Conservation (phyloP, 1,140 invertebrate genomes). For the Drosophila malerkotliana region DNA sequence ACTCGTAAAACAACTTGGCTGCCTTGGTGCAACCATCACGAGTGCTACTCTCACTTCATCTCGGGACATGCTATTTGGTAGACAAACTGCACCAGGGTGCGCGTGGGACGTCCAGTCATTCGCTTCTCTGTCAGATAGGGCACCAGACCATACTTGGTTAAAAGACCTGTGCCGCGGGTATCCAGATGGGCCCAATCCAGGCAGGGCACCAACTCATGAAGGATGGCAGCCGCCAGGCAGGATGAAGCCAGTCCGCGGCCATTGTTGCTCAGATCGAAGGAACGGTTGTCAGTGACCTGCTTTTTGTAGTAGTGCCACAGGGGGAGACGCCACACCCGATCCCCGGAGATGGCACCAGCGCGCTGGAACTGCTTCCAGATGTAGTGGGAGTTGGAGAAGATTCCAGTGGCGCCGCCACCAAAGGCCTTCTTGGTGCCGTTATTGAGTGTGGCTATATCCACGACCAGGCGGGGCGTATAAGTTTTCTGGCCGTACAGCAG, state of each 20-base stretch:
- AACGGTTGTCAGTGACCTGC: slow-evolving; percentile 85
- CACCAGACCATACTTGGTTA: slow-evolving; percentile 85
- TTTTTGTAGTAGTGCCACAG: slow-evolving; percentile 91
- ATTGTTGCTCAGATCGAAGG: slow-evolving; percentile 87
- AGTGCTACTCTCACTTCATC: slow-evolving; percentile 43
- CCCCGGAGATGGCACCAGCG: slow-evolving; percentile 90
- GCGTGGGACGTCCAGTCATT: slow-evolving; percentile 86
- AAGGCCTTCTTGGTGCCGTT: slow-evolving; percentile 85
- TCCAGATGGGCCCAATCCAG: slow-evolving; percentile 88
- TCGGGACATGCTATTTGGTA: slow-evolving; percentile 85
- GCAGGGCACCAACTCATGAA: slow-evolving; percentile 85
- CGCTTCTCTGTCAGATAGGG: slow-evolving; percentile 85
- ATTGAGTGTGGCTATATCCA: slow-evolving; percentile 91
- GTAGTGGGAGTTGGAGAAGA: slow-evolving; percentile 89
- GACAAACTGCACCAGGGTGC: slow-evolving; percentile 70
- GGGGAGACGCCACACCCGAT: slow-evolving; percentile 95
- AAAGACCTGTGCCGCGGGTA: slow-evolving; percentile 87
- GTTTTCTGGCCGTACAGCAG: slow-evolving; percentile 89
- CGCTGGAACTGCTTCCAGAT: slow-evolving; percentile 87
- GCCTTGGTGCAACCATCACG: neutral
- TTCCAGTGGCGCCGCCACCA: slow-evolving; percentile 90
- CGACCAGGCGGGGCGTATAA: slow-evolving; percentile 87
- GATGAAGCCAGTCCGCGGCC: slow-evolving; percentile 85
- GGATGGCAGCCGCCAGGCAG: slow-evolving; percentile 88
- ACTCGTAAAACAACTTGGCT: slow-evolving; percentile 1